phyloP scores from a whole-genome alignment of 2,888 invertebrate species.

The Cryptus viduatorius region DNA sequence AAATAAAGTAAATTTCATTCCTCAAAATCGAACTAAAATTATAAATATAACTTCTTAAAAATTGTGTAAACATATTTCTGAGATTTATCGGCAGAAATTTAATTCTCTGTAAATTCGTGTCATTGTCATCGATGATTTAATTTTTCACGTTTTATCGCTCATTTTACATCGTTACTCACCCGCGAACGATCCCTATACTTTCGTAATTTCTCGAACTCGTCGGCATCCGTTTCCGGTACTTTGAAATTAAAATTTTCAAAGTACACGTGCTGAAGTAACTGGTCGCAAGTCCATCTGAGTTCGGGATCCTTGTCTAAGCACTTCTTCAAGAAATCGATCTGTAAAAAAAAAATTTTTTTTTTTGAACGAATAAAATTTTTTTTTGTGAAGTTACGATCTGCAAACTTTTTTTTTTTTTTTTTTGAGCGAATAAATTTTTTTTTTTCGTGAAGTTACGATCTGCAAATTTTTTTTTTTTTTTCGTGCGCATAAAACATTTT shows the following conservation, averaged over 20 bases:
- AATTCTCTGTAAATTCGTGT: no score
- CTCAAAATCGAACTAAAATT: no score
- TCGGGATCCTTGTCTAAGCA: slow-evolving; percentile 98
- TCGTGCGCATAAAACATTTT: neutral
- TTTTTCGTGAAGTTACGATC: no score
- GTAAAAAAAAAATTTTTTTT: slow-evolving; percentile 58
- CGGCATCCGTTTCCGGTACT: slow-evolving; percentile 90
- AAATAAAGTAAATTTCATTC: no score
- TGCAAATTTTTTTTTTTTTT: neutral
- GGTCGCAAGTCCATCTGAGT: slow-evolving; percentile 96
- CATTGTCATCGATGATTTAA: no score
- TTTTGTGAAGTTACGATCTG: no score
- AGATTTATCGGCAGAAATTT: no score
- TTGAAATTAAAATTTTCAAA: slow-evolving; percentile 95
- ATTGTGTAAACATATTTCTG: no score
- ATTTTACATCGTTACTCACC: slow-evolving; percentile 83
- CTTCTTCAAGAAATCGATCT: slow-evolving; percentile 88
- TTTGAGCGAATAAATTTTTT: no score
- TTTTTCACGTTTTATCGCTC: no score
- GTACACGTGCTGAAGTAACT: slow-evolving; percentile 95
- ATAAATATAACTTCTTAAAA: no score
- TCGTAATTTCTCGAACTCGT: slow-evolving; percentile 87
- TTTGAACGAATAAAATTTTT: neutral
- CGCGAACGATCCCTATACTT: slow-evolving; percentile 88
- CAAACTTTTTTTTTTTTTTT: no score